Base-by-base conservation (phyloP, 2,797 vertebrate species). In the Pseudochirops corinnae region DNA sequence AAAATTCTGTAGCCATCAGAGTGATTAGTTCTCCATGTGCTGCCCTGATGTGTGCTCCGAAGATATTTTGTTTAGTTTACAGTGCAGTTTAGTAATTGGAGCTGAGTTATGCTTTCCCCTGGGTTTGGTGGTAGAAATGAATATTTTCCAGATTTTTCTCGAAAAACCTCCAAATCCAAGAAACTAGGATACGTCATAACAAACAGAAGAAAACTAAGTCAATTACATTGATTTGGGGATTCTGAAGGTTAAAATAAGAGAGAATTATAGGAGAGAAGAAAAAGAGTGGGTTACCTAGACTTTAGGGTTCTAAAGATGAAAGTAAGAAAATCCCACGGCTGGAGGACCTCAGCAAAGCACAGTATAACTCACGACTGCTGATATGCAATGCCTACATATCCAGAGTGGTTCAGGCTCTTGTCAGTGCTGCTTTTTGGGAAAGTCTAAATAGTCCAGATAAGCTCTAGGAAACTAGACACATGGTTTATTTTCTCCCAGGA, bases 1-100 rank as follows among this genome's bases (percentile, higher is more conserved):
- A 90, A 96, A 93, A 93, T 94, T 94, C 93, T 55, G 93, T 52
- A 91, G n/a, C 87, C 92, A 57, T 60, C 14, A 21, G 55, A 92
- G 74, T 87, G 56, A 93, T 93, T 33, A 92, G 90, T 94, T 96
- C 6, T 0, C 39, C 16, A 62, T 12, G 28, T 52, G 18, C 24
- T 93, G 62, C 31, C 31, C 90, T 90, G 50, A 52, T 46, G 55
- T 7, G 24, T 55, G 29, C 29, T 26, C 1, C 24, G 21, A 56
- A 50, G 55, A 0, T 24, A 52, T 95, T 55, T 55, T 92, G 7
- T 91, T 74, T 82, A 67, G 62, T 92, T 62, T 91, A 56, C 11
- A 55, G 28, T 13, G 26, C 4, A 52, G 91, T 33, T 94, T 67
- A 29, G 58, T 60, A 82, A 12, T 46, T n/a, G 33, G 57, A 92